These are phyloP conservation scores for Cepphus grylle DNA, from an alignment of 2,113 vertebrate genomes.

Conservation along the genomic window DNA sequence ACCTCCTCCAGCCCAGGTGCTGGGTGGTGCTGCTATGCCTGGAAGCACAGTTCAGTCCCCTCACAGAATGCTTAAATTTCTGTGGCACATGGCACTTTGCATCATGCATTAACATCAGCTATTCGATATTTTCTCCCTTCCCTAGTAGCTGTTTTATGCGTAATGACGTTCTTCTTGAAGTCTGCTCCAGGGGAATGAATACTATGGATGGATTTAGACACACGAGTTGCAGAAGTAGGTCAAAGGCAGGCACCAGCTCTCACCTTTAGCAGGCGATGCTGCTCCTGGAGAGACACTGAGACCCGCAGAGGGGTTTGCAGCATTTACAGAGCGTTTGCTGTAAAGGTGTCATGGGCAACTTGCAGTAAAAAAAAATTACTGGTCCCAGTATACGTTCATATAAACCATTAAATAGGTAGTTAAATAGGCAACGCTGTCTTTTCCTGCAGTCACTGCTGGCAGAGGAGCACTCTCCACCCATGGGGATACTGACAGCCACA, in stretches of 20 bases:
- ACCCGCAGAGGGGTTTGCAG: accelerated
- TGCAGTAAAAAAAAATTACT: too few species aligned
- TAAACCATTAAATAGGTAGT: not conserved
- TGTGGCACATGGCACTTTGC: not conserved
- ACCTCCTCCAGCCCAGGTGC: accelerated
- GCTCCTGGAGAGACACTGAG: not conserved
- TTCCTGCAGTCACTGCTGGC: not conserved
- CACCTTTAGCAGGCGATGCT: not conserved
- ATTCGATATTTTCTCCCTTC: not conserved
- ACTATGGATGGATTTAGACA: not conserved
- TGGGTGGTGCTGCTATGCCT: not conserved
- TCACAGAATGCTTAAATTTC: not conserved
- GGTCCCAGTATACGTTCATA: not conserved
- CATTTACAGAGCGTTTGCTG: not conserved
- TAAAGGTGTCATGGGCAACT: not conserved
- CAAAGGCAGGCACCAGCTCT: not conserved
- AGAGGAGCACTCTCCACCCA: not conserved
- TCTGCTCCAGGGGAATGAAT: not conserved
- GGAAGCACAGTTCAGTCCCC: not conserved
- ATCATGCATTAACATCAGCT: not conserved
- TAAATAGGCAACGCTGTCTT: not conserved
- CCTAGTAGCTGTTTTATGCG: not conserved
- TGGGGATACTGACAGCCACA: not conserved
- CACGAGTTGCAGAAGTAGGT: not conserved
- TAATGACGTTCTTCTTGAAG: not conserved